A percentile compares a stretch with the other conserved stretches of the same genome.
These are phyloP conservation scores for Hydrotaea cyrtoneurina DNA, from an alignment of 2,888 invertebrate genomes.

Conservation along the genomic window DNA sequence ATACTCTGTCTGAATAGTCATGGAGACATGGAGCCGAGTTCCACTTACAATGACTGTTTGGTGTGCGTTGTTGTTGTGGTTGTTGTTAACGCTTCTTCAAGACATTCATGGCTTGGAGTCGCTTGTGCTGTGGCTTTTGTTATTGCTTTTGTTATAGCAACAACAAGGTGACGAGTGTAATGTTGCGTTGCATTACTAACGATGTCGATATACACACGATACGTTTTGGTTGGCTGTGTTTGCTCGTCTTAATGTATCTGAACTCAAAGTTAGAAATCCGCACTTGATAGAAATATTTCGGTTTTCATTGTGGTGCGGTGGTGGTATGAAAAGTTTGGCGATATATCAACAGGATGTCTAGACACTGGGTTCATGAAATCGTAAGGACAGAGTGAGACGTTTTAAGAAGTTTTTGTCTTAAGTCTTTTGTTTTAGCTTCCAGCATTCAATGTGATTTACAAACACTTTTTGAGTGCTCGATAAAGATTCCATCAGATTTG, in stretches of 20 bases:
- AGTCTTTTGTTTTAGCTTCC: background rate
- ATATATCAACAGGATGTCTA: background rate
- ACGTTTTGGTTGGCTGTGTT: background rate
- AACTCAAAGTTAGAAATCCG: background rate
- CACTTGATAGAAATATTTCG: background rate
- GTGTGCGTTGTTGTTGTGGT: too few species aligned
- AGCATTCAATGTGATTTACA: too few species aligned
- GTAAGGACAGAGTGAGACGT: background rate
- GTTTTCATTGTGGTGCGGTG: background rate
- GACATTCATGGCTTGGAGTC: background rate
- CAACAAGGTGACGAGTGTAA: constrained; percentile 69
- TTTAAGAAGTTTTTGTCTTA: background rate
- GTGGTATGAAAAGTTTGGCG: background rate
- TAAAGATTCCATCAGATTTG: too few species aligned
- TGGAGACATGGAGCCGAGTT: background rate
- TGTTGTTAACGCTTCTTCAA: background rate
- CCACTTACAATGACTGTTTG: background rate
- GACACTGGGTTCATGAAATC: too few species aligned
- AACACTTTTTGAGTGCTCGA: too few species aligned
- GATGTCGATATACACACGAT: background rate
- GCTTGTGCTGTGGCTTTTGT: background rate
- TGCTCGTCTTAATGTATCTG: constrained; percentile 7
- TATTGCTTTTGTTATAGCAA: background rate
- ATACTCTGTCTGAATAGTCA: background rate
- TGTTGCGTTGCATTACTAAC: constrained; percentile 67